Conservation (phyloP, 2,797 vertebrate species). For the Perodicticus potto region DNA sequence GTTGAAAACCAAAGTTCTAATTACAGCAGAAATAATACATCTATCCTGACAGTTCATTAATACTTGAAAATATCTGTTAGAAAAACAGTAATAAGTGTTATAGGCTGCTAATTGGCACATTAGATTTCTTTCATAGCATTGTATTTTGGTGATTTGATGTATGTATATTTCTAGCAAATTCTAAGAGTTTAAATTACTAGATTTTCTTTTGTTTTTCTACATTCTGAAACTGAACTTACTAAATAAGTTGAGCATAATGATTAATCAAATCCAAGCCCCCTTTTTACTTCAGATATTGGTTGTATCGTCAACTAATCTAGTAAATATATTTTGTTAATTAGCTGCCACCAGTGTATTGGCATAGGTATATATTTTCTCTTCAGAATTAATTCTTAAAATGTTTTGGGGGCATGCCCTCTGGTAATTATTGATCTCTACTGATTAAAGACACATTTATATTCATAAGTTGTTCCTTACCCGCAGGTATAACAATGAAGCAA, state of each 20-base stretch:
- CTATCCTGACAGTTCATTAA: conserved; percentile 61
- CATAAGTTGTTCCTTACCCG: conserved; percentile 95
- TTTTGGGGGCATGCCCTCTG: conserved; percentile 87
- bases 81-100: conserved; percentile 68
- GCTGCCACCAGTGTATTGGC: conserved; percentile 87
- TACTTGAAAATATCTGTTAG: conserved; percentile 71
- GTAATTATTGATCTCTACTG: conserved; percentile 94
- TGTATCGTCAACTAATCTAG: conserved; percentile 80
- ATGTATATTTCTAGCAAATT: conserved; percentile 64
- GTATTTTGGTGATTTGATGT: conserved; percentile 69
- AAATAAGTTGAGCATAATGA: conserved; percentile 55
- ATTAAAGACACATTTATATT: conserved; percentile 97
- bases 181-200: conserved; percentile 55
- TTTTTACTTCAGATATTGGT: conserved; percentile 78
- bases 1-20: conserved; percentile 44
- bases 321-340: conserved; percentile 91
- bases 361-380: conserved; percentile 90
- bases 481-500: conserved; percentile 99
- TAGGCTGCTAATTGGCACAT: conserved; percentile 71
- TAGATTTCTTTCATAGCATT: conserved; percentile 64
- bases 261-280: conserved; percentile 72
- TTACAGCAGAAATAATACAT: conserved; percentile 49
- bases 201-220: conserved; percentile 46
- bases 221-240: conserved; percentile 58
- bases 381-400: conserved; percentile 91